Percentiles rank a stretch among this genome's conserved stretches.
Evolutionary conservation across 1,140 invertebrate genomes (phyloP).

Genomic region (Eueides isabella): DNA sequence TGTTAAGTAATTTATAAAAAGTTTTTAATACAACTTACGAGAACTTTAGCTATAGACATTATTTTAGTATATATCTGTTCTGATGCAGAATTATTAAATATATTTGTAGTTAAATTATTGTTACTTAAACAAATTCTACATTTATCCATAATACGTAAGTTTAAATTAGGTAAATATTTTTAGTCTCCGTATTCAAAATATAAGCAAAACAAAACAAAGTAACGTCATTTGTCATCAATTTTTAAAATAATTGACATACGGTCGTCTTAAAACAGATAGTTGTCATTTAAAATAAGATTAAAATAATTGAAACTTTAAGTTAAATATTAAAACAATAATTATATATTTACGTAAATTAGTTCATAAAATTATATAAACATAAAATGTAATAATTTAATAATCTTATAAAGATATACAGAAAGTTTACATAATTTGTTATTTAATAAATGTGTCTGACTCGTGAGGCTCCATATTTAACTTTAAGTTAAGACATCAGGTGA

Average conservation of each 20-base stretch:
- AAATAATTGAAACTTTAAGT: not conserved
- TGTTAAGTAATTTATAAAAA: not conserved
- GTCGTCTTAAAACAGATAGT: not conserved
- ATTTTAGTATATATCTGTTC: conserved; percentile 52
- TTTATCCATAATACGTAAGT: conserved; percentile 10
- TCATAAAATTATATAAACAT: not conserved
- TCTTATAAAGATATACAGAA: too few species aligned
- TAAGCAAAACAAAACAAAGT: conserved; percentile 21
- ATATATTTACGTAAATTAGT: not conserved
- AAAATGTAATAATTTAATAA: too few species aligned
- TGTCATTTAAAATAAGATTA: not conserved
- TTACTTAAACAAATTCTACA: conserved; percentile 43
- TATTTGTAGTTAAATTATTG: conserved; percentile 17
- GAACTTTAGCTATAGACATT: conserved; percentile 58
- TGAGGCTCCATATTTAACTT: not conserved
- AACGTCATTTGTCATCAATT: conserved; percentile 1
- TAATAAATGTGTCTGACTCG: not conserved
- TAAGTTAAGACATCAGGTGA: not conserved
- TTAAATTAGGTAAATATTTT: not conserved
- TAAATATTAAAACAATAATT: not conserved
- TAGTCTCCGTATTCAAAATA: not conserved
- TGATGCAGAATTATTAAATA: conserved; percentile 36
- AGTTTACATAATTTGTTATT: too few species aligned
- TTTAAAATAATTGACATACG: not conserved
- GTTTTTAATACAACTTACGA: conserved; percentile 47